Evolutionary conservation across 2,113 vertebrate species (phyloP), one percentile per base, ranked within the genome.

Genomic region (Cettia cetti): DNA sequence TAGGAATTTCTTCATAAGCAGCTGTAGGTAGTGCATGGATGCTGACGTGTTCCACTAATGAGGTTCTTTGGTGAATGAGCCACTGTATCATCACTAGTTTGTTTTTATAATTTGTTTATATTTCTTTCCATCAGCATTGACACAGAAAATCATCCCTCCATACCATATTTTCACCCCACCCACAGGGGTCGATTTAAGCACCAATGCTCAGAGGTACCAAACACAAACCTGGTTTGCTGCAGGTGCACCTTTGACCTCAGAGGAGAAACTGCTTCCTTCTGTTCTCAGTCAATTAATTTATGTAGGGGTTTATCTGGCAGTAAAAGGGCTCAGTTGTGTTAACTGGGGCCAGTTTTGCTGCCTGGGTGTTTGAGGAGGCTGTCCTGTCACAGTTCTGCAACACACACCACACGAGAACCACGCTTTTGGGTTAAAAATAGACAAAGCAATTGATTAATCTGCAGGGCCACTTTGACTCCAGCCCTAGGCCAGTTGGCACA

Each of bases 111-210:
- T 97, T 94, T 74, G 90, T 97, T 97, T 97, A 96, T 95, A 95
- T 98, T 97, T 97, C 97, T 97, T 96, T 95, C 95, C 98, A 98
- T 98, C 97, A 97, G 87, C 97, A 96, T 98, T 97, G 90, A 97
- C 95, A 97, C 94, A 97, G 96, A 98, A 95, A 94, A 93, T 89
- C 96, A 96, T 97, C 95, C 97, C 96, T 96, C 95, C 96, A 98
- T 97, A 95, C 96, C 96, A 95, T 97, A 60, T 98, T 97, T 98
- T 96, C 97, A 97, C 97, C 98, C 97, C 97, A 98, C 96, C 96
- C 97, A 97, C 99, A 99, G 99, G 99, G 99, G 98, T 99, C 99
- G 99, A 99, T 99, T 99, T 99, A 98, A 98, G 97, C 98, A 92
- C 94, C 94, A 90, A 90, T 97, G 97, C 97, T 98, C 97, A 98